Evolutionary conservation across 2,888 invertebrate genomes (phyloP).

Genomic region (Lepidocyrtinus sp.): DNA sequence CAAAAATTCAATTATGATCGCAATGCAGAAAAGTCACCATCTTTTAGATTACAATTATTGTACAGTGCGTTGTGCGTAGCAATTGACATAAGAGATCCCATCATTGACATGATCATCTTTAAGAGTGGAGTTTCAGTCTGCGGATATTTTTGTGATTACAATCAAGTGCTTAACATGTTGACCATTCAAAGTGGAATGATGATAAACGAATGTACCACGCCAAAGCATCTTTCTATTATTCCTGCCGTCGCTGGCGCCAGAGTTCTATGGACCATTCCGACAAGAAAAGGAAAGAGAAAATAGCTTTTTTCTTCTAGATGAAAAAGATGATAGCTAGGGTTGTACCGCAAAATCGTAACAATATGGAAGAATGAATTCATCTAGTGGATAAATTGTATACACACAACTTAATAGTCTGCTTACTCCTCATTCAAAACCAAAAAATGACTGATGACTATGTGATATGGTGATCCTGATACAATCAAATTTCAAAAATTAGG

Average conservation of each 20-base stretch:
- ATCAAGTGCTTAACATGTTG: neutral
- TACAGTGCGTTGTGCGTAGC: too few species aligned
- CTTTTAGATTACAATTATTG: too few species aligned
- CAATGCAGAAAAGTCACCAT: slow-evolving; percentile 43
- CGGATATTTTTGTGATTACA: neutral
- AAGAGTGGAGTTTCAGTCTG: neutral
- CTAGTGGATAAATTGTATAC: too few species aligned
- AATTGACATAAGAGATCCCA: slow-evolving; percentile 2
- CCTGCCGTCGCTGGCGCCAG: slow-evolving; percentile 40
- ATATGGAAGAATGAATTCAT: neutral
- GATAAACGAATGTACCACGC: neutral
- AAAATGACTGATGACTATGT: neutral
- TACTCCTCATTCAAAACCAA: neutral
- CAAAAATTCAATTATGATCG: slow-evolving; percentile 51
- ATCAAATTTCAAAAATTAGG: too few species aligned
- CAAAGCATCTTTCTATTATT: slow-evolving; percentile 12
- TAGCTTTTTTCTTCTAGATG: neutral
- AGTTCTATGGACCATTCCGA: neutral
- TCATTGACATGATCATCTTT: slow-evolving; percentile 12
- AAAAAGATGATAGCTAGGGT: neutral
- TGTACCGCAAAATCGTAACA: neutral
- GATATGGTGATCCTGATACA: neutral
- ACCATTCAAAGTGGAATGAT: neutral
- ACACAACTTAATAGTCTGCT: neutral
- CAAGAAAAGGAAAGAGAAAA: neutral